phyloP scores from a whole-genome alignment of 2,797 vertebrate species.

The Moxostoma hubbsi region DNA sequence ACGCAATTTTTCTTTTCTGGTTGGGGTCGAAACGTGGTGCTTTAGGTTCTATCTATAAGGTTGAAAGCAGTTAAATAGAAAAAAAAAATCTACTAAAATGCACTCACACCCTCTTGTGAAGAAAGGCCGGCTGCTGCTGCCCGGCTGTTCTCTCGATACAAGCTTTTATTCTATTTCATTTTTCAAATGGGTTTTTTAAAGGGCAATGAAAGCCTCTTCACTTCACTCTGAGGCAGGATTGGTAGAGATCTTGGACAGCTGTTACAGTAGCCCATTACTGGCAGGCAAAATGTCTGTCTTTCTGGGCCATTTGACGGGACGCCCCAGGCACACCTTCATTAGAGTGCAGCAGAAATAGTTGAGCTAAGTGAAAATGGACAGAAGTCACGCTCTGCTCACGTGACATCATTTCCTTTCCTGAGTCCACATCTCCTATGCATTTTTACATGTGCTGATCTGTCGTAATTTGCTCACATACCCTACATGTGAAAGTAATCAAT shows the following conservation, averaged over 20 bases:
- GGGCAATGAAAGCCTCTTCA: conserved; percentile 64
- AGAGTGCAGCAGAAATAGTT: conserved; percentile 78
- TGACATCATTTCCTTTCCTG: conserved; percentile 54
- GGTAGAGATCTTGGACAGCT: conserved; percentile 59
- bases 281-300: conserved; percentile 78
- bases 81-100: conserved; percentile 61
- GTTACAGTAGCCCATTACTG: conserved; percentile 74
- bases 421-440: conserved; percentile 59
- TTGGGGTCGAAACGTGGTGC: conserved; percentile 71
- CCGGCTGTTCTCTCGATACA: conserved; percentile 65
- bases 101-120: conserved; percentile 59
- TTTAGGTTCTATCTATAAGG: conserved; percentile 72
- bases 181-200: conserved; percentile 64
- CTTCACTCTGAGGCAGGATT: conserved; percentile 47
- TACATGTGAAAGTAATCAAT: conserved; percentile 54
- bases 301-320: conserved; percentile 79
- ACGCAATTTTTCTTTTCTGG: conserved; percentile 84
- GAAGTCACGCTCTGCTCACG: conserved; percentile 52
- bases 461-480: not conserved
- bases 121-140: conserved; percentile 58
- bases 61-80: conserved; percentile 59
- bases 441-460: conserved; percentile 68
- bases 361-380: conserved; percentile 76
- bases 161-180: conserved; percentile 67
- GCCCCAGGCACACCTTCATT: conserved; percentile 77